Conservation (phyloP, 2,113 vertebrate genomes). For the Muntiacus reevesi region DNA sequence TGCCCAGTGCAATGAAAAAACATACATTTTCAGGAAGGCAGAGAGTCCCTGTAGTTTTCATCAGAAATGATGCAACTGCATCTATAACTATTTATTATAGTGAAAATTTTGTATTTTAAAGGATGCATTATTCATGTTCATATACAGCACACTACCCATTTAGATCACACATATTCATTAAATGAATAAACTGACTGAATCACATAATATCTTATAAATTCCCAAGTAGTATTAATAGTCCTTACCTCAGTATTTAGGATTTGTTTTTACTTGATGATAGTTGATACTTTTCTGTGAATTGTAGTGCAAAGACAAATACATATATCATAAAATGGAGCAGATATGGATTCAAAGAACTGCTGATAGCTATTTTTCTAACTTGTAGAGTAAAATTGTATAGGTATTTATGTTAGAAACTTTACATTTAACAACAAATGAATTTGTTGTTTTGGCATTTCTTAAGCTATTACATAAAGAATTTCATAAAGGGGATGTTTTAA, state of each 20-base stretch:
- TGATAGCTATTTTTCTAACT: not conserved
- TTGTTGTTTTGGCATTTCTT: not conserved
- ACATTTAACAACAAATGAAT: not conserved
- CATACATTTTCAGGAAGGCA: not conserved
- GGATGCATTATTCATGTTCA: not conserved
- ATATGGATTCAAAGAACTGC: not conserved
- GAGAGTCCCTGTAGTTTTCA: not conserved
- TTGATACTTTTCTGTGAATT: not conserved
- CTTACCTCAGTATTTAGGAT: not conserved
- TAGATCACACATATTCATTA: not conserved
- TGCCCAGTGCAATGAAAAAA: not conserved
- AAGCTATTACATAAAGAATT: not conserved
- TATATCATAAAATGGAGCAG: not conserved
- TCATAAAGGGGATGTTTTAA: not conserved
- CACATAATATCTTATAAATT: not conserved
- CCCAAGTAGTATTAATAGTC: not conserved
- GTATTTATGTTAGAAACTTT: not conserved
- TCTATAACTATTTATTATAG: not conserved
- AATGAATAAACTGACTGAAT: not conserved
- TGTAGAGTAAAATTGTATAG: not conserved
- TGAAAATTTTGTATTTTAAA: not conserved
- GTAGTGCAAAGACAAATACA: not conserved
- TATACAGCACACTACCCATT: not conserved
- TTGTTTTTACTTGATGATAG: not conserved
- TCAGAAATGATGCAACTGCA: not conserved